Evolutionary conservation across 2,888 invertebrate species (phyloP), one percentile per base, ranked within the genome.

Genomic region (Plebejus argus): DNA sequence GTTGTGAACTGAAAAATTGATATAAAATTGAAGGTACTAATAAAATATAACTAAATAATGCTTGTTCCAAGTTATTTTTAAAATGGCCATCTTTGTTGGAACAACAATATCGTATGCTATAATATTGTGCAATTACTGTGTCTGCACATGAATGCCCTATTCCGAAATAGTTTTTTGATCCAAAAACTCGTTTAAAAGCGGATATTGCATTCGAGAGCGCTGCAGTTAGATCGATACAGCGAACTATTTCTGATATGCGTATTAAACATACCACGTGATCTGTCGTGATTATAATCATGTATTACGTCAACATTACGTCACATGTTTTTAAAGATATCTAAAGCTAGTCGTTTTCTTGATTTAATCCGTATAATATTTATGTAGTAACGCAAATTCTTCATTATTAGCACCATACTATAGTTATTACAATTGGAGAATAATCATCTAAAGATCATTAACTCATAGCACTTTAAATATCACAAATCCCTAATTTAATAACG

Each of bases 161-260:
- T 87, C 85, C 86, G 89, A 91, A 84, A 92, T 90, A 91, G 91
- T 92, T 92, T 93, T 93, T 91, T 91, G 88, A 88, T 87, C 89
- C 89, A 88, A 91, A 91, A 93, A 92, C 93, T 93, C 93, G 92
- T 93, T 93, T 91, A 89, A 89, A 91, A 91, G 90, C 93, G 93
- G 93, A 93, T 93, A 93, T 93, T 93, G 93, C 92, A 91, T 92
- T 89, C 90, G 91, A 89, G 86, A 90, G 87, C 89, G 90, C 84
- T 88, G 85, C 86, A 88, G 88, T 88, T 89, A 88, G 89, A 89
- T 90, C 89, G 90, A 90, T 86, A 84, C 84, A 83, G 81, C 88
- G 88, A 90, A 90, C 91, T 90, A 90, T 90, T 88, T 87, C 86
- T 86, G 81, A 81, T 79, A 79, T 81, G 81, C 80, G 82, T 81